Base-by-base conservation (phyloP, 2,888 invertebrate species). In the Drosophila kanekoi region DNA sequence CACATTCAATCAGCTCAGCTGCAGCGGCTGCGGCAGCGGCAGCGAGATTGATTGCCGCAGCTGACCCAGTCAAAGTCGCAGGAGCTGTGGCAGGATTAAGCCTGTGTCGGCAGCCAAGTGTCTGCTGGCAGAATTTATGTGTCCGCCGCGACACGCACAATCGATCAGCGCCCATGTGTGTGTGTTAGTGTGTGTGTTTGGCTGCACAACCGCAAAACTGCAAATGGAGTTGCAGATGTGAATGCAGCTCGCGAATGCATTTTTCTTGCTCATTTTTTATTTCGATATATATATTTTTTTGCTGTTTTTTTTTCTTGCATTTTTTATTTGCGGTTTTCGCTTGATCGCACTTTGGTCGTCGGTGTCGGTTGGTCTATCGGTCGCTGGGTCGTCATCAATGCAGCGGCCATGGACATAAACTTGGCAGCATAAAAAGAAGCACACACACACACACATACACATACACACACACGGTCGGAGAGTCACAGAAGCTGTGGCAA, bases 301-400 rank as follows among this genome's bases (percentile, higher is more conserved):
- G 60, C 56, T 47, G 35, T 14, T 32, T 11, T 37, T 5, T 13
- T 37, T 16, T 18, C 20, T 35, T 58, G 28, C 28, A 28, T 49
- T 51, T 72, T 72, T 51, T 69, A 67, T 70, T 69, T 82, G 80
- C 80, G 81, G 81, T 81, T 83, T 82, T 87, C 79, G 87, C 81
- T 75, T 77, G 77, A 75, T 79, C 79, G 77, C 79, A 75, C 87
- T 76, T 79, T 74, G 79, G 71, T 70, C 49, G 61, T 40, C 64
- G 70, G 58, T 72, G 65, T 81, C 78, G 81, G 67, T 48, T 75
- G 78, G 71, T 83, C 83, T 87, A 77, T 83, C 87, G 85, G 89
- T 85, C 85, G 89, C 85, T 85, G 85, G 89, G 85, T 85, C 85
- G 83, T 85, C 83, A 87, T 87, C 83, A 87, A 83, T 83, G 88